Conservation (phyloP, 37 sponge, comb jelly and placozoan species). For the Geodia barretti region DNA sequence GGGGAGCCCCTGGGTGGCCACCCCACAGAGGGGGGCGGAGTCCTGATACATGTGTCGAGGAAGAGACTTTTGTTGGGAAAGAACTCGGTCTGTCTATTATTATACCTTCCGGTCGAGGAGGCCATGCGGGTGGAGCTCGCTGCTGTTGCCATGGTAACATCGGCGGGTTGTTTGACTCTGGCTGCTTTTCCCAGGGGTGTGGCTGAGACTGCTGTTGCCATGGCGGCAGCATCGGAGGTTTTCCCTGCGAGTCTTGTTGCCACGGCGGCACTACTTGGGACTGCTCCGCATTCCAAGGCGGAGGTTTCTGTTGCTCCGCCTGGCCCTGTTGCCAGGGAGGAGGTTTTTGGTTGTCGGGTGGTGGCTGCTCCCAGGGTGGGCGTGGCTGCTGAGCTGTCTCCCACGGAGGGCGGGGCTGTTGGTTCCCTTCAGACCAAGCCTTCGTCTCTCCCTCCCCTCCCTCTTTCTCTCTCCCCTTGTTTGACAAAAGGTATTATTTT, state of each 20-base stretch:
- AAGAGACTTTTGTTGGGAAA: neutral
- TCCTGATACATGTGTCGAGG: too few relatives aligned
- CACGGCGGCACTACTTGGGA: slow-evolving; percentile 23
- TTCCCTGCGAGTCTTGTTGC: slow-evolving; percentile 8
- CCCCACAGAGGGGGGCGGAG: slow-evolving; percentile 29
- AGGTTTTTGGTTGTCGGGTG: neutral
- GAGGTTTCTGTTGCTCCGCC: too few relatives aligned
- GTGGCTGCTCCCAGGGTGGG: slow-evolving; percentile 42
- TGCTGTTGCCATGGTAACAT: slow-evolving; percentile 17
- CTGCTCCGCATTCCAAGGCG: slow-evolving; percentile 22
- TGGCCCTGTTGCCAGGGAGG: too few relatives aligned
- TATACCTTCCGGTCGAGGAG: neutral
- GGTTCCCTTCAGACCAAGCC: too few relatives aligned
- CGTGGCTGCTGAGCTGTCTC: neutral
- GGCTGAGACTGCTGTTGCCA: slow-evolving; percentile 26
- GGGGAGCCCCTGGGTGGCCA: slow-evolving; percentile 10
- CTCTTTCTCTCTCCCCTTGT: too few relatives aligned
- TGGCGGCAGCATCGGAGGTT: slow-evolving; percentile 4
- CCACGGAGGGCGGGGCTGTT: neutral
- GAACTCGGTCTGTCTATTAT: neutral
- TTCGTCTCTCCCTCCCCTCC: neutral
- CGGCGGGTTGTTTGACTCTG: neutral
- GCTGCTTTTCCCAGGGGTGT: neutral
- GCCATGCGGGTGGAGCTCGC: slow-evolving; percentile 39
- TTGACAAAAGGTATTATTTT: too few relatives aligned